Evolutionary conservation across 2,113 vertebrate genomes (phyloP).

Genomic region (Saimiri boliviensis): DNA sequence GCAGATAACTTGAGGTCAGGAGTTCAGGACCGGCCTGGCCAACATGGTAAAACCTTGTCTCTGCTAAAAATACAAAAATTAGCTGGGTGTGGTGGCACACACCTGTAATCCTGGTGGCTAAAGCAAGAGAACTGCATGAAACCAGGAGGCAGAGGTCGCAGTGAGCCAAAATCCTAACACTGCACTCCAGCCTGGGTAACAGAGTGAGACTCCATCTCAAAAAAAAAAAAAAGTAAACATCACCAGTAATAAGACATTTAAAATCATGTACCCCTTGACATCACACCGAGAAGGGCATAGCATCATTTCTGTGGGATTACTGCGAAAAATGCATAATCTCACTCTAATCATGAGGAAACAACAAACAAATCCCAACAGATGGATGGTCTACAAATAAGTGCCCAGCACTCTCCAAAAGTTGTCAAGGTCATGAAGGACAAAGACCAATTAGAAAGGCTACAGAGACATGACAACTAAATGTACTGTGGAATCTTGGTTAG

Average conservation of each 20-base stretch:
- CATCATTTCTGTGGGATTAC: neutral
- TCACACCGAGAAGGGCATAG: neutral
- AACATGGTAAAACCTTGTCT: no score
- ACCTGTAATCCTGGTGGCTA: no score
- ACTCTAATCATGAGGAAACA: neutral
- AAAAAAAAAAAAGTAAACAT: neutral
- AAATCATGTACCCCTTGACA: neutral
- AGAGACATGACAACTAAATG: neutral
- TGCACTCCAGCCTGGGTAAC: no score
- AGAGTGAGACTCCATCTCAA: no score
- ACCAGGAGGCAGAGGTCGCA: no score
- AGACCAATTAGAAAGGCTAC: neutral
- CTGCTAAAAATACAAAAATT: no score
- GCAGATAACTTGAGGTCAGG: no score
- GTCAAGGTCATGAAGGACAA: neutral
- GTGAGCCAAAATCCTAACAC: no score
- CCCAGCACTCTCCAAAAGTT: neutral
- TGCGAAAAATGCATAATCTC: neutral
- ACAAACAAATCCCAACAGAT: neutral
- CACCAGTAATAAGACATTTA: neutral
- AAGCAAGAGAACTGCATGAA: no score
- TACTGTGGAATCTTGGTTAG: neutral
- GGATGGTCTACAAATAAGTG: neutral
- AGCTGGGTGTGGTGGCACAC: no score
- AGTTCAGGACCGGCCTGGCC: no score